Percentiles rank a stretch among this genome's conserved stretches.
These are phyloP conservation scores for Zaprionus kolodkinae DNA, from an alignment of 1,140 invertebrate genomes.

Conservation along the genomic window DNA sequence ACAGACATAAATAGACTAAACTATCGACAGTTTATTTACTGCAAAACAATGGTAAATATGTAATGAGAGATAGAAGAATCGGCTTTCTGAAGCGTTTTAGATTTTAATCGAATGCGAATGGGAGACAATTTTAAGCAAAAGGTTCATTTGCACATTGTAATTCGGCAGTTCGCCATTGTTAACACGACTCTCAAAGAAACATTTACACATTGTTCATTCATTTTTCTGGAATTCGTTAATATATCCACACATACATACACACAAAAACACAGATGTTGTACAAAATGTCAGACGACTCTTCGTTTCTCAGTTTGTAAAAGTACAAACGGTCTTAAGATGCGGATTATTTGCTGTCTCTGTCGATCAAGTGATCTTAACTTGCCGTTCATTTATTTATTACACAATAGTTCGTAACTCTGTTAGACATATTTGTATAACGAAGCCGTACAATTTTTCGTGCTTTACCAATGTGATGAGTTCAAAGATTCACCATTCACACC, in stretches of 20 bases:
- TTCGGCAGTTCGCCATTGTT: slow-evolving; percentile 50
- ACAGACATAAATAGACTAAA: background rate
- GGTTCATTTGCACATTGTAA: slow-evolving; percentile 67
- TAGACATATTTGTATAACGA: slow-evolving; percentile 26
- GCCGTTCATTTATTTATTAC: slow-evolving; percentile 58
- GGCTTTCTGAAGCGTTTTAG: background rate
- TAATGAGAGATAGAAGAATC: background rate
- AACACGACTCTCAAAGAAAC: slow-evolving; percentile 43
- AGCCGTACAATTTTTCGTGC: slow-evolving; percentile 23
- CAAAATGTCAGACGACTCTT: slow-evolving; percentile 33
- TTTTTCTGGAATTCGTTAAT: slow-evolving; percentile 36
- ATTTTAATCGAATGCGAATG: slow-evolving; percentile 8
- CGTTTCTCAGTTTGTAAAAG: background rate
- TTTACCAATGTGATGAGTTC: slow-evolving; percentile 30
- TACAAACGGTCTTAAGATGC: background rate
- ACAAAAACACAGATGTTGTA: slow-evolving; percentile 11
- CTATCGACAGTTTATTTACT: slow-evolving; percentile 20
- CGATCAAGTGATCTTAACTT: slow-evolving; percentile 19
- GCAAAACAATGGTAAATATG: slow-evolving; percentile 14
- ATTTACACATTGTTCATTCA: slow-evolving; percentile 58
- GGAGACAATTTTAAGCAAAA: slow-evolving; percentile 44
- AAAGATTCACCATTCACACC: slow-evolving; percentile 66
- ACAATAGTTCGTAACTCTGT: slow-evolving; percentile 31
- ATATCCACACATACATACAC: background rate
- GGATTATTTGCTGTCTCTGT: background rate